Percentiles rank a stretch among this genome's conserved stretches.
Conservation (phyloP, 2,113 vertebrate genomes). For the Polypterus bichir region DNA sequence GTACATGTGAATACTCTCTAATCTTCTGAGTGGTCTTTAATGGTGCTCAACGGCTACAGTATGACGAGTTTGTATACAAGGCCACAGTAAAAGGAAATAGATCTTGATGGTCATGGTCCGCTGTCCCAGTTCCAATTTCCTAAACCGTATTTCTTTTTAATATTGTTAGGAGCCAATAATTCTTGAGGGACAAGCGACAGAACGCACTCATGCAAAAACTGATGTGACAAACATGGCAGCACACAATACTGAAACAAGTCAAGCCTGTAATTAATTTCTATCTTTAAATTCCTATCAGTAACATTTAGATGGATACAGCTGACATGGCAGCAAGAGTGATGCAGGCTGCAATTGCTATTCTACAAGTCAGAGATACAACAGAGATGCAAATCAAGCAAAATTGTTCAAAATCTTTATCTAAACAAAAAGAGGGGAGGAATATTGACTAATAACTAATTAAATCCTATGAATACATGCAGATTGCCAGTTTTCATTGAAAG, state of each 20-base stretch:
- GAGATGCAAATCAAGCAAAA: too few species aligned
- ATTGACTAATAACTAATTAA: too few species aligned
- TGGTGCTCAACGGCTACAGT: slow-evolving; percentile 1
- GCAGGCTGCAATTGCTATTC: slow-evolving; percentile 29
- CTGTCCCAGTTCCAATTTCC: slow-evolving; percentile 34
- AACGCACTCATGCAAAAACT: slow-evolving; percentile 42
- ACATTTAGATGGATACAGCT: slow-evolving; percentile 43
- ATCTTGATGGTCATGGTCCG: slow-evolving; percentile 26
- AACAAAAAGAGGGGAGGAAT: too few species aligned
- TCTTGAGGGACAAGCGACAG: slow-evolving; percentile 51
- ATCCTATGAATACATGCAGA: too few species aligned
- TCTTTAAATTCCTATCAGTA: slow-evolving; percentile 58
- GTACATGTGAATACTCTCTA: too few species aligned
- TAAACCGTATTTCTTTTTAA: slow-evolving; percentile 36
- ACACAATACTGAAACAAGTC: slow-evolving; percentile 46
- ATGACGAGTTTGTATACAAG: slow-evolving; percentile 28
- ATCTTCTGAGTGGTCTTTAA: slow-evolving; percentile 20
- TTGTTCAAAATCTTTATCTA: too few species aligned
- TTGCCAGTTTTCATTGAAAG: too few species aligned
- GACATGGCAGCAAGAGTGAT: slow-evolving; percentile 33
- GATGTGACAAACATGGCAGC: slow-evolving; percentile 47
- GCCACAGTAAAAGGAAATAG: slow-evolving; percentile 31
- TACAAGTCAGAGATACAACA: slow-evolving; percentile 24
- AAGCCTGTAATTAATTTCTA: slow-evolving; percentile 67
- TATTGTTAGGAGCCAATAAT: slow-evolving; percentile 41